phyloP scores from a whole-genome alignment of 2,888 invertebrate species.

The Acronicta psi region DNA sequence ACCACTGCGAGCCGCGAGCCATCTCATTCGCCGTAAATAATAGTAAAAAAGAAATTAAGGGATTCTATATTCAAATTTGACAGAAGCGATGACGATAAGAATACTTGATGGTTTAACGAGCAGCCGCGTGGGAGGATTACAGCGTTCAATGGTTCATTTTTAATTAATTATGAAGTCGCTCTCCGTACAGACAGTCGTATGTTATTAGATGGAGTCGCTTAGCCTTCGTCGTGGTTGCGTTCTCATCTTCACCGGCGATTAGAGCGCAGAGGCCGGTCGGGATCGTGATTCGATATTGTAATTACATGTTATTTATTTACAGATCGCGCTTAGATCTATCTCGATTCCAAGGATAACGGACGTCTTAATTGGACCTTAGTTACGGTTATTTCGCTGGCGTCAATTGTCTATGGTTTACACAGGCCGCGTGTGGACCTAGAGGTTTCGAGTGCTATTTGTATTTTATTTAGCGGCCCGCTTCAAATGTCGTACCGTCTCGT shows the following conservation, averaged over 20 bases:
- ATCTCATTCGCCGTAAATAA: slow-evolving; percentile 79
- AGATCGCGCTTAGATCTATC: slow-evolving; percentile 75
- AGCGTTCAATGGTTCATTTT: slow-evolving; percentile 79
- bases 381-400: slow-evolving; percentile 80
- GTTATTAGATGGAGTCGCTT: slow-evolving; percentile 70
- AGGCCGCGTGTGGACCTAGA: slow-evolving; percentile 77
- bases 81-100: slow-evolving; percentile 86
- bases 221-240: slow-evolving; percentile 76
- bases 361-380: slow-evolving; percentile 84
- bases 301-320: slow-evolving; percentile 85
- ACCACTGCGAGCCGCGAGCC: slow-evolving; percentile 65
- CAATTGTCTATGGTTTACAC: slow-evolving; percentile 79
- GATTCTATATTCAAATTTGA: slow-evolving; percentile 85
- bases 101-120: slow-evolving; percentile 83
- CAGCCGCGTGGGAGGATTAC: slow-evolving; percentile 81
- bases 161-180: slow-evolving; percentile 80
- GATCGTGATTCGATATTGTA: slow-evolving; percentile 87
- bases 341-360: slow-evolving; percentile 83
- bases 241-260: slow-evolving; percentile 81
- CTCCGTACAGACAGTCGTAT: slow-evolving; percentile 67
- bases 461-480: slow-evolving; percentile 88
- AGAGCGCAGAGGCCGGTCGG: slow-evolving; percentile 74
- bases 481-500: slow-evolving; percentile 88
- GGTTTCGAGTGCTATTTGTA: slow-evolving; percentile 83
- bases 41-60: slow-evolving; percentile 82